Evolutionary conservation across 2,888 invertebrate genomes (phyloP), one percentile per base, ranked within the genome.

Genomic region (Drosophila parthenogenetica): DNA sequence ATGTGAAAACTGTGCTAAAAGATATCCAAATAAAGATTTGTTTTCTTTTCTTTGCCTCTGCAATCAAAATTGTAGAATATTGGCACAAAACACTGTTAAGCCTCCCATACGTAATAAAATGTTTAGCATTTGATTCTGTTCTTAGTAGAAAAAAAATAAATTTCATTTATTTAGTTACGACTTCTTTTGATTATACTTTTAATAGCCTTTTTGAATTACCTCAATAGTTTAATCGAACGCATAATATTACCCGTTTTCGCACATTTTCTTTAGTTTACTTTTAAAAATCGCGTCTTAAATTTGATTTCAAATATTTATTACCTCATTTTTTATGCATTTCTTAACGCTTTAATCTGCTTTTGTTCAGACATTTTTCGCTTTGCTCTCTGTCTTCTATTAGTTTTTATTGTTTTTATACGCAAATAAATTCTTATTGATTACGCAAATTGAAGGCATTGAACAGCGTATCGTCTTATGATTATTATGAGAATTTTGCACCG

Each of bases 351-450:
- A 43, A 66, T 69, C 60, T 62, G 35, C 35, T 16, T 49, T 39
- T 10, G 19, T 45, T 39, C 43, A 25, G 49, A 17, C 43, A 43
- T 13, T 57, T 32, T 50, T 55, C 45, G 22, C 13, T 51, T 25
- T 17, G 46, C 48, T 13, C 40, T 35, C 22, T 16, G 14, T 39
- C 43, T 69, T 68, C 73, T 65, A 78, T 76, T 61, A 69, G 49
- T 73, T 68, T 79, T 79, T 70, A 79, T 79, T 68, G 77, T 63
- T 68, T 70, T 73, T 76, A 73, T 79, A 64, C 73, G 68, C 45
- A 77, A 79, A 79, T 78, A 78, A 79, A 79, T 73, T 77, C 73
- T 64, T 70, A 77, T 80, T 75, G 80, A 78, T 78, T 80, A 81
- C 81, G 79, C 81, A 80, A 80, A 80, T 80, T 68, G 73, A 70